These are phyloP conservation scores for Lysandra coridon DNA, from an alignment of 2,888 invertebrate genomes.

Conservation along the genomic window DNA sequence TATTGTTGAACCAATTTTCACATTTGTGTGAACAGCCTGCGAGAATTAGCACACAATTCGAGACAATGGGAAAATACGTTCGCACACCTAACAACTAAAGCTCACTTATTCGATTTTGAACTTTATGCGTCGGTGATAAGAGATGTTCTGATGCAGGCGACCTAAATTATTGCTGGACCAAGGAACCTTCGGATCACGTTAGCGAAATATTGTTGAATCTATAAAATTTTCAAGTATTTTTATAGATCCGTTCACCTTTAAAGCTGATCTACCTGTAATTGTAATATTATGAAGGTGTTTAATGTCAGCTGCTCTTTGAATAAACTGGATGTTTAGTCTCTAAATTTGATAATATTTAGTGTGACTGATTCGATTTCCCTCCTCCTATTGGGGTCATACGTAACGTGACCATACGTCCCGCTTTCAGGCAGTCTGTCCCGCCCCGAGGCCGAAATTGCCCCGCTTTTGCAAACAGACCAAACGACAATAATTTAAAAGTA, in stretches of 20 bases:
- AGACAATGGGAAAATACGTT: not conserved
- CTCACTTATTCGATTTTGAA: not conserved
- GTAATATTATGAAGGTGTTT: not conserved
- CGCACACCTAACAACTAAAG: not conserved
- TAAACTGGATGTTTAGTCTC: not conserved
- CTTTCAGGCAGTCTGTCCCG: too few species aligned
- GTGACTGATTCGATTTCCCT: too few species aligned
- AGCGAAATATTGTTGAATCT: not conserved
- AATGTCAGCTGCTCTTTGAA: not conserved
- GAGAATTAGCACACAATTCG: constrained; percentile 5
- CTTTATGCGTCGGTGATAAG: not conserved
- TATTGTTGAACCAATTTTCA: constrained; percentile 15
- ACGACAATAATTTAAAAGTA: too few species aligned
- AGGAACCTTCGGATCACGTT: not conserved
- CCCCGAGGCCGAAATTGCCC: too few species aligned
- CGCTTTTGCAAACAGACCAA: too few species aligned
- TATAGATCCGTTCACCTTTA: not conserved
- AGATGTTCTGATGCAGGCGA: not conserved
- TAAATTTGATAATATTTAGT: too few species aligned
- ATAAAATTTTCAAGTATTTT: not conserved
- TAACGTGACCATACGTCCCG: too few species aligned
- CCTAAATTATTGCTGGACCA: not conserved
- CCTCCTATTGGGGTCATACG: too few species aligned
- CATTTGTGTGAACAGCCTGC: constrained; percentile 8
- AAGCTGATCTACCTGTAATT: not conserved